Evolutionary conservation across 2,888 invertebrate genomes (phyloP), one percentile per base, ranked within the genome.

Genomic region (Melieria crassipennis): DNA sequence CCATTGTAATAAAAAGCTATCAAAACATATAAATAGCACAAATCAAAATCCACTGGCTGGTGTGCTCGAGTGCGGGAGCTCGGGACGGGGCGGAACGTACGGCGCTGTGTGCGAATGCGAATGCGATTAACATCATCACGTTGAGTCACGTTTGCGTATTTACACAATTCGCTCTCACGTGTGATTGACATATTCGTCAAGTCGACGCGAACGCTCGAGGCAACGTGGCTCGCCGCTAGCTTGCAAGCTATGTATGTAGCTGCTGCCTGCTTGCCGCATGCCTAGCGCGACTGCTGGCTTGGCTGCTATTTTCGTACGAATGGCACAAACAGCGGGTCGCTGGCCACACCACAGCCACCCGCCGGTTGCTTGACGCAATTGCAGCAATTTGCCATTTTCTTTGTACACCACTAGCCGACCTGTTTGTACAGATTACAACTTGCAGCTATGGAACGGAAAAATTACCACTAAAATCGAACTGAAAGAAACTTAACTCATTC

Each of bases 101-200:
- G 30, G 30, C 42, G n/a, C 42, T 10, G 30, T 9, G 4, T 48
- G 30, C 50, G 50, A 43, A 13, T 13, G 50, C n/a, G 64, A 52
- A 64, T 48, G 64, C 64, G 66, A 69, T 63, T 69, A 63, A 63
- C 65, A 52, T 64, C 65, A 61, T 74, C 74, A 74, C 72, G 70
- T 73, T 71, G 73, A 72, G 73, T 75, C 76, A 77, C 76, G 75
- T 77, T 77, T 75, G 70, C 57, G 71, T 63, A 63, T 72, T 73
- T 61, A 63, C 56, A 70, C 70, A 65, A 65, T 63, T 63, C 66
- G 65, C 67, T 62, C 72, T 77, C 76, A 77, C 76, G 76, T 77
- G 74, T 73, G 75, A 48, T 66, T 67, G 72, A 56, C 71, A 75
- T 30, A 30, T 74, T 75, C 74, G 74, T 64, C 69, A 72, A 68